These are phyloP conservation scores for Silvanus unidentatus DNA, from an alignment of 2,888 invertebrate species.

Conservation along the genomic window DNA sequence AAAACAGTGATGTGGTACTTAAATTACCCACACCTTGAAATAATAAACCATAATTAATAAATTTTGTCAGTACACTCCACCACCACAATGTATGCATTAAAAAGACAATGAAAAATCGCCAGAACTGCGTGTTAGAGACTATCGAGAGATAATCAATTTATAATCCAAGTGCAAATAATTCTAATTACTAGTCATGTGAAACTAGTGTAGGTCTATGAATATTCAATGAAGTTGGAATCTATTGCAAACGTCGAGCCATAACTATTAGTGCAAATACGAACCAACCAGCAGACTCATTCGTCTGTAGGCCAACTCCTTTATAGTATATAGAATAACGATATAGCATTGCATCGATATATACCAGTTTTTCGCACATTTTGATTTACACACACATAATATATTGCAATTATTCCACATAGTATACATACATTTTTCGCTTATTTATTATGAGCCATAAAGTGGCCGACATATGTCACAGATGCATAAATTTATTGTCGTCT, in stretches of 20 bases:
- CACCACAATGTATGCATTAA: too few relatives aligned
- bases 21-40: too few relatives aligned
- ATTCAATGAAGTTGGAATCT: constrained; percentile 43
- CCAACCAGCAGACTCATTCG: constrained; percentile 4
- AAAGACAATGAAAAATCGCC: neutral
- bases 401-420: constrained; percentile 7
- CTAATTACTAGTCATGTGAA: constrained; percentile 42
- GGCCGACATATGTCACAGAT: constrained; percentile 27
- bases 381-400: constrained; percentile 12
- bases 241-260: constrained; percentile 41
- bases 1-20: too few relatives aligned
- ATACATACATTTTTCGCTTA: constrained; percentile 15
- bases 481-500: constrained; percentile 18
- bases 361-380: constrained; percentile 17
- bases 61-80: too few relatives aligned
- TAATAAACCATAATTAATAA: too few relatives aligned
- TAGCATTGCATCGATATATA: constrained; percentile 2
- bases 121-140: constrained; percentile 29
- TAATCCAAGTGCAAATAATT: constrained; percentile 41
- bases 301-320: neutral
- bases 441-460: constrained; percentile 20
- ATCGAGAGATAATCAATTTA: constrained; percentile 41
- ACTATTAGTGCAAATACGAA: constrained; percentile 33
- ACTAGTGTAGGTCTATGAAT: constrained; percentile 43
- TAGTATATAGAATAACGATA: too few relatives aligned